phyloP scores from a whole-genome alignment of 2,797 vertebrate species.

The Chanos chanos region DNA sequence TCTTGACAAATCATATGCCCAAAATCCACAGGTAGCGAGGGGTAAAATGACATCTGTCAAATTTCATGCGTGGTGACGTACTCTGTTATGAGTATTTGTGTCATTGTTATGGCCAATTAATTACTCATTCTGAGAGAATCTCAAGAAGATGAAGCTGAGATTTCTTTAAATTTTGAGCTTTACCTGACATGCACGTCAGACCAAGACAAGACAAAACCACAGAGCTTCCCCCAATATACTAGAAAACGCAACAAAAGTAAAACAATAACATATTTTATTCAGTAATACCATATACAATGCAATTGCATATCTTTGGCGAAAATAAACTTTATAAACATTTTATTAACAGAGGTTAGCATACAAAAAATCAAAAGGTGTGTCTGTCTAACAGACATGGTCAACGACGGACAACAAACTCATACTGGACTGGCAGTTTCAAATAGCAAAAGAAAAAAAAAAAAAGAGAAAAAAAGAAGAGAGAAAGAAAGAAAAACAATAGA shows the following conservation, averaged over 20 bases:
- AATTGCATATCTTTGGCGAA: conserved; percentile 99
- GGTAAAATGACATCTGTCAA: too few species aligned
- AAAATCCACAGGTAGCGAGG: too few species aligned
- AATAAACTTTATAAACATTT: conserved; percentile 99
- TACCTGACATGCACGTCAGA: not conserved
- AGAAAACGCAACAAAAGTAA: conserved; percentile 56
- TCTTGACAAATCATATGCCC: too few species aligned
- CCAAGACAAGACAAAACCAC: conserved; percentile 13
- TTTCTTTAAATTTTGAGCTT: too few species aligned
- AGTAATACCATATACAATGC: conserved; percentile 98
- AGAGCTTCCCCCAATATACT: not conserved
- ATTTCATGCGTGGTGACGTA: too few species aligned
- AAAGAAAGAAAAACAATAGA: conserved; percentile 53
- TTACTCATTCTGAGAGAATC: too few species aligned
- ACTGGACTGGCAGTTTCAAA: conserved; percentile 76
- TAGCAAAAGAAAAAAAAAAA: conserved; percentile 61
- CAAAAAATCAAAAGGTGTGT: conserved; percentile 92
- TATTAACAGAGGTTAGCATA: conserved; percentile 98
- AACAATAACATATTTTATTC: conserved; percentile 94
- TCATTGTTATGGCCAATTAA: too few species aligned
- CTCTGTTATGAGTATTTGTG: too few species aligned
- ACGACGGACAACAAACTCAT: conserved; percentile 71
- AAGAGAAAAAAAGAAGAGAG: conserved; percentile 56
- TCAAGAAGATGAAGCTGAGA: too few species aligned
- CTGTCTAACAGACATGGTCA: conserved; percentile 69